Conservation (phyloP, 2,113 vertebrate genomes). For the Pantherophis guttatus region DNA sequence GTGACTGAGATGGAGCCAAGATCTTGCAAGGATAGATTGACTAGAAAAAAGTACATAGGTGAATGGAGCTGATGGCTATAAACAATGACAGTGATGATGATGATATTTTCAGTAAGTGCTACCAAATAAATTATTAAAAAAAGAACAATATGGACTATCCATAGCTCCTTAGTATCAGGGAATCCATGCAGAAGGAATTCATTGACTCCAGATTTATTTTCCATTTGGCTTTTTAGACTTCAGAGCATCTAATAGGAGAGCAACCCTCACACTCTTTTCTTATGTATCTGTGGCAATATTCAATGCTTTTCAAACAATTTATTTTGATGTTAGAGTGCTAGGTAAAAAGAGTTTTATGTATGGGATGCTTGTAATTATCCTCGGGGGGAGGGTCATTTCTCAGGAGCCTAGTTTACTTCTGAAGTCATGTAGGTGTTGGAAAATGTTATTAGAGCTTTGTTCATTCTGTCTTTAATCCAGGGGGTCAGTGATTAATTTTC, state of each 20-base stretch:
- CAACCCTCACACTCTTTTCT: neutral
- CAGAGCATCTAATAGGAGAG: neutral
- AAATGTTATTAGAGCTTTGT: neutral
- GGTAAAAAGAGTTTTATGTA: neutral
- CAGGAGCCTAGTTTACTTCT: neutral
- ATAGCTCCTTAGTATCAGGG: no score
- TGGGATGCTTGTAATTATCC: neutral
- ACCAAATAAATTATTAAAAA: no score
- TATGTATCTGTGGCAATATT: neutral
- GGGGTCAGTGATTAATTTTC: no score
- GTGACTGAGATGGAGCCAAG: neutral
- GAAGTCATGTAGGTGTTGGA: neutral
- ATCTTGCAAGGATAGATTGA: no score
- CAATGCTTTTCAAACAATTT: neutral
- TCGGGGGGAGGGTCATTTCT: neutral
- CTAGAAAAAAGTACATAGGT: no score
- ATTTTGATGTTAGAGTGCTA: neutral
- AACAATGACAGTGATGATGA: no score
- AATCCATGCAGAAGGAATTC: no score
- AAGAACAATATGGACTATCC: no score
- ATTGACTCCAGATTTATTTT: no score
- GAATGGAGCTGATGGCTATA: no score
- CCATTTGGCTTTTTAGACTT: neutral
- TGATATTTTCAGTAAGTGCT: no score
- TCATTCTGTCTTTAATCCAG: no score